Evolutionary conservation across 2,888 invertebrate genomes (phyloP).

Genomic region (Neoscelio sp.): DNA sequence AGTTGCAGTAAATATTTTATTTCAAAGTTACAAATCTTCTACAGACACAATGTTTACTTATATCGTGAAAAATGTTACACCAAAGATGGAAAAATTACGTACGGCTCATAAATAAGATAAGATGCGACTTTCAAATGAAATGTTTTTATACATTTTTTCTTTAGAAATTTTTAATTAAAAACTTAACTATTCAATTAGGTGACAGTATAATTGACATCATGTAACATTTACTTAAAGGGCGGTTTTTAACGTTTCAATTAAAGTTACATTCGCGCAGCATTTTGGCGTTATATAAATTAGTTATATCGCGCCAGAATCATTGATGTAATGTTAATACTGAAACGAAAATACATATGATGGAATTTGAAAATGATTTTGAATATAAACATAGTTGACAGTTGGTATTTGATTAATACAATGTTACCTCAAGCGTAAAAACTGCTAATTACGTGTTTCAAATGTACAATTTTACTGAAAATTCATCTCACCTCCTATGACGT

Average conservation of each 20-base stretch:
- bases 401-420: conserved; percentile 34
- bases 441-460: conserved; percentile 29
- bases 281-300: conserved; percentile 18
- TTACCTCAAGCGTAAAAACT: conserved; percentile 30
- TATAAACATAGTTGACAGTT: conserved; percentile 34
- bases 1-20: neutral
- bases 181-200: conserved; percentile 38
- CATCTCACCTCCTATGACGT: conserved; percentile 36
- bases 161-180: conserved; percentile 46
- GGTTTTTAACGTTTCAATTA: conserved; percentile 23
- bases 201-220: conserved; percentile 12
- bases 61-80: neutral
- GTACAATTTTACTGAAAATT: conserved; percentile 29
- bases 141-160: conserved; percentile 8
- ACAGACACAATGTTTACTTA: neutral
- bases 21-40: neutral
- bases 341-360: conserved; percentile 37
- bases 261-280: conserved; percentile 11
- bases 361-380: conserved; percentile 47
- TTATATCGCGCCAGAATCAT: neutral
- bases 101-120: conserved; percentile 17
- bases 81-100: conserved; percentile 9
- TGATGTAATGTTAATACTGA: conserved; percentile 19
- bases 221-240: neutral
- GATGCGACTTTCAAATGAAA: neutral